Conservation (phyloP, 2,113 vertebrate species). For the Poeciliopsis turrubarensis region DNA sequence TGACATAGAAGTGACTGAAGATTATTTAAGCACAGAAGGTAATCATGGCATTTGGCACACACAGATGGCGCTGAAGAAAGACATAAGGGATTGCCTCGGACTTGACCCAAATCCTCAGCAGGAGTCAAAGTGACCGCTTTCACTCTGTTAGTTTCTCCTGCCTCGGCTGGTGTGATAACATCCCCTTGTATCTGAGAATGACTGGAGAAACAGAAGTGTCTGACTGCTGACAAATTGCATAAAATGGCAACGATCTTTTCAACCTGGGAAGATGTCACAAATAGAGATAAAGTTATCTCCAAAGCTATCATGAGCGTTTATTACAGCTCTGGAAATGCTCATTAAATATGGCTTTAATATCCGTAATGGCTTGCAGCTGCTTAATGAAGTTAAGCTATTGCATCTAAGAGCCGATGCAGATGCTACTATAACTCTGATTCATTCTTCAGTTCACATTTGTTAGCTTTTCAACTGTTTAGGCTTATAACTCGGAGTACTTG, state of each 20-base stretch:
- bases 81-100: constrained; percentile 24
- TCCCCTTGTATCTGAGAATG: not conserved
- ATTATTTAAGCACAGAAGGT: constrained; percentile 46
- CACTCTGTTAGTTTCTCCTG: not conserved
- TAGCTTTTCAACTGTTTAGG: too few species aligned
- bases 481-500: too few species aligned
- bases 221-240: constrained; percentile 4
- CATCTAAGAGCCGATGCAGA: not conserved
- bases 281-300: constrained; percentile 5
- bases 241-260: constrained; percentile 10
- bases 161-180: not conserved
- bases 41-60: constrained; percentile 49
- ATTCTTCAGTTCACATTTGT: too few species aligned
- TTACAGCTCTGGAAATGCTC: constrained; percentile 11
- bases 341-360: not conserved
- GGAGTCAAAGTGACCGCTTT: constrained; percentile 23
- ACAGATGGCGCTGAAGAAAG: constrained; percentile 52
- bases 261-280: not conserved
- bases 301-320: constrained; percentile 7
- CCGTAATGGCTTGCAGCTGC: constrained; percentile 1
- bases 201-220: not conserved
- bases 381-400: constrained; percentile 4
- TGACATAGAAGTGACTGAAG: constrained; percentile 18
- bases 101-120: constrained; percentile 57
- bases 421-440: not conserved